phyloP scores from a whole-genome alignment of 1,140 invertebrate genomes.

The Orchesella cincta region DNA sequence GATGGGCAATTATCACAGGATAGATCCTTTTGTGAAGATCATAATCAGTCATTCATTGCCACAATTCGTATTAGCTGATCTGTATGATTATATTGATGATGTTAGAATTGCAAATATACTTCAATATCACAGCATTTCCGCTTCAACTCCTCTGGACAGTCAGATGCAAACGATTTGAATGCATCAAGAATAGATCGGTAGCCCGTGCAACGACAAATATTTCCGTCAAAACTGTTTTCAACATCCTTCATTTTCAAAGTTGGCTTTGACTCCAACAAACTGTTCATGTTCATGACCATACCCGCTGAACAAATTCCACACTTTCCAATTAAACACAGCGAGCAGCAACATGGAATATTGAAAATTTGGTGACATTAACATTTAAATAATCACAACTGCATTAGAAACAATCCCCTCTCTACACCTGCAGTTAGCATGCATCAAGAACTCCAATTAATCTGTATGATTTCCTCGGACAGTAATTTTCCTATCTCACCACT shows the following conservation, averaged over 20 bases:
- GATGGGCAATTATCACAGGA: background rate
- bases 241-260: slow-evolving; percentile 67
- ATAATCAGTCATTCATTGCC: no score
- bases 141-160: slow-evolving; percentile 50
- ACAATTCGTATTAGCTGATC: no score
- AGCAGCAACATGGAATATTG: background rate
- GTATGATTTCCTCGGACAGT: no score
- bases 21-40: background rate
- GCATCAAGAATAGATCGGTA: slow-evolving; percentile 61
- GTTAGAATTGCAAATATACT: slow-evolving; percentile 48
- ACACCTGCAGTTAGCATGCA: no score
- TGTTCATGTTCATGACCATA: slow-evolving; percentile 82
- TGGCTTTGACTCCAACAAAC: slow-evolving; percentile 9
- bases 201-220: slow-evolving; percentile 81
- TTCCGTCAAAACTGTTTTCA: slow-evolving; percentile 78
- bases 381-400: no score
- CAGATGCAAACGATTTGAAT: slow-evolving; percentile 58
- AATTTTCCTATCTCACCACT: no score
- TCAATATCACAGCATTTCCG: slow-evolving; percentile 54
- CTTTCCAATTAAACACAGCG: slow-evolving; percentile 52
- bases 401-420: no score
- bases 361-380: background rate
- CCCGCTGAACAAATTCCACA: slow-evolving; percentile 80
- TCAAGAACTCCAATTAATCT: no score
- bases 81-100: background rate